Evolutionary conservation across 2,797 vertebrate genomes (phyloP), one percentile per base, ranked within the genome.

Genomic region (Mormyrus hasselquistii): DNA sequence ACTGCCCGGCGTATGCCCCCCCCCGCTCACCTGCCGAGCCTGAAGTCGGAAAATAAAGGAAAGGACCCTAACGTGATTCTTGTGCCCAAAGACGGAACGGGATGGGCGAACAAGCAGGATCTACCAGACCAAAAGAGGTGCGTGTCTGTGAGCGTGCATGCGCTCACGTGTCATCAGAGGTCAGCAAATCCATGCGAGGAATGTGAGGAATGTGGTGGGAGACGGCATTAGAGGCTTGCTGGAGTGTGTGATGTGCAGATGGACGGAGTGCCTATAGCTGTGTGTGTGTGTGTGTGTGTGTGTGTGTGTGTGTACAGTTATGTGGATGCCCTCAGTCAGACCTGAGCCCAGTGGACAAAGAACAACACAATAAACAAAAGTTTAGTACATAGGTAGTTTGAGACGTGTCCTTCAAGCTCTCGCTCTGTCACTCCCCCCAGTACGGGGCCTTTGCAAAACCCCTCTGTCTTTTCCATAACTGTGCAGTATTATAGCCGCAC

Each of bases 91-190:
- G 99, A 99, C 99, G 99, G 99, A 93, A 98, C 99, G 96, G 99
- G 99, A 99, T 99, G 99, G 99, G 99, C 97, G 95, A 99, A 99
- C 98, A 99, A 98, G 96, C 98, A 98, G 97, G 99, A 99, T 93
- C 98, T 98, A 94, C 96, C 96, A 96, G 98, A 99, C 96, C 98
- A 98, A 98, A 99, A 99, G 98, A 99, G 96, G 98, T 99, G 90
- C 25, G 22, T 86, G 14, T 57, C 50, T 41, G 90, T 57, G 84
- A 34, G 22, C 34, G 50, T 53, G 98, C 99, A 90, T 50, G 10
- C 62, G 1, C 25, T 69, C 22, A 2, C 1, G 50, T 41, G 85
- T 57, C 7, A 19, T 86, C 84, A 86, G 50, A 49, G 6, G 2
- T 50, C 44, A 52, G 12, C 3, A 16, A 52, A 49, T 86, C 50